Base-by-base conservation (phyloP, 2,797 vertebrate species). In the Momotus momota region DNA sequence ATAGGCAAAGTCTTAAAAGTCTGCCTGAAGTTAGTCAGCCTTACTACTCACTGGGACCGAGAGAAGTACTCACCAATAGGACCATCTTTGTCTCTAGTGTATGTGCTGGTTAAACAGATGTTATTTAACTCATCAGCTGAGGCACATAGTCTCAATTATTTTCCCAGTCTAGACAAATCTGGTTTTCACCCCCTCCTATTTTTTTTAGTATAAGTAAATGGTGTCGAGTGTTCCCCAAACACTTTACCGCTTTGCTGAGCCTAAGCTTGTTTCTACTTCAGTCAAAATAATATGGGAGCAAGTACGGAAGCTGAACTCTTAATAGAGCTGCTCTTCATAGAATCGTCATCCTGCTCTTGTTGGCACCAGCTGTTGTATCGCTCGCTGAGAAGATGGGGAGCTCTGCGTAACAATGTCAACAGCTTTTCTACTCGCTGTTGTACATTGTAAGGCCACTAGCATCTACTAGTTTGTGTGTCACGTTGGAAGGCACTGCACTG, bases 371-470 rank as follows among this genome's bases (percentile, higher is more conserved):
- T 70, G 29, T 12, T 54, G 45, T 62, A 27, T 8, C n/a, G 18
- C 26, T 69, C 25, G 41, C 74, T 65, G 46, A 74, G 65, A 64
- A 75, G 43, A 29, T 26, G 40, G 14, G 22, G 27, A 64, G 31
- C 3, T 15, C 60, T 46, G 15, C 26, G 12, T 22, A 40, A 19
- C 33, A 33, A 13, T 6, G 62, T 10, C 35, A n/a, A 29, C 51
- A 66, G 20, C 43, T 90, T 77, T 73, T 27, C 46, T 43, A 35
- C 48, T 78, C 57, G 3, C 25, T 38, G 21, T 12, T 72, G 75
- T 33, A 27, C 2, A 1, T 8, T 10, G 6, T 7, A 46, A 41
- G 38, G 6, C 38, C 20, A 10, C 3, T 19, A 27, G 38, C 38
- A 52, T 33, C 72, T 58, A 27, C 61, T 35, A 14, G 4, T 58